Conservation (phyloP, 92 coral and sea anemone genomes). For the Zoanthus sansibaricus region DNA sequence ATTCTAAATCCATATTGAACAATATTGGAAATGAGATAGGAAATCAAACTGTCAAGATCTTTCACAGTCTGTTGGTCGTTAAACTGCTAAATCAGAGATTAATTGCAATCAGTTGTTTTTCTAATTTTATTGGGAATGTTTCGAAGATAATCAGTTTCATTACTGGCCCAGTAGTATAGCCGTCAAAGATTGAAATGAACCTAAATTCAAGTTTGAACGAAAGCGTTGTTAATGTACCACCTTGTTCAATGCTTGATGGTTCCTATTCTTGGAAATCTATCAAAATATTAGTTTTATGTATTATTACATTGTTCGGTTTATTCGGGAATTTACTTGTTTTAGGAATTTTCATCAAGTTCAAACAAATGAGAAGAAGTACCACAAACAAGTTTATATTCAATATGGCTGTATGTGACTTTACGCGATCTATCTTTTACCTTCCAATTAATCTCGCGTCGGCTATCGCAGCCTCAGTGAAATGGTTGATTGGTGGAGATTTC, state of each 20-base stretch:
- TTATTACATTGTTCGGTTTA: constrained; percentile 25
- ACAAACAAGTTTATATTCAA: constrained; percentile 38
- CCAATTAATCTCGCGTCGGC: constrained; percentile 29
- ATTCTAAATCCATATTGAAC: no score
- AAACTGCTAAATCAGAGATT: neutral
- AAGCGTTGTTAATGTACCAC: neutral
- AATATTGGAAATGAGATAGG: neutral
- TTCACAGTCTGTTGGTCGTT: neutral
- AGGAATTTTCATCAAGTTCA: constrained; percentile 12
- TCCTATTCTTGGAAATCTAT: neutral
- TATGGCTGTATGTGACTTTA: constrained; percentile 26
- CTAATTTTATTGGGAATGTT: neutral
- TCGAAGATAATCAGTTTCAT: neutral
- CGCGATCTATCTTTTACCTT: constrained; percentile 24
- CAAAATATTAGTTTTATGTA: constrained; percentile 32
- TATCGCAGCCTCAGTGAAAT: constrained; percentile 23
- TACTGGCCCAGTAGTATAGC: neutral
- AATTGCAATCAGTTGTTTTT: neutral
- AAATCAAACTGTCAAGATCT: neutral
- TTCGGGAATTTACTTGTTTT: constrained; percentile 30
- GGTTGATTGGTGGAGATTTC: constrained; percentile 33
- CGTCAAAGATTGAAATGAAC: neutral
- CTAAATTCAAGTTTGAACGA: neutral
- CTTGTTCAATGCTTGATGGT: constrained; percentile 1
- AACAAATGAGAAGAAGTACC: constrained; percentile 28